phyloP scores from a whole-genome alignment of 2,888 invertebrate genomes.

The Ecliptopera silaceata region DNA sequence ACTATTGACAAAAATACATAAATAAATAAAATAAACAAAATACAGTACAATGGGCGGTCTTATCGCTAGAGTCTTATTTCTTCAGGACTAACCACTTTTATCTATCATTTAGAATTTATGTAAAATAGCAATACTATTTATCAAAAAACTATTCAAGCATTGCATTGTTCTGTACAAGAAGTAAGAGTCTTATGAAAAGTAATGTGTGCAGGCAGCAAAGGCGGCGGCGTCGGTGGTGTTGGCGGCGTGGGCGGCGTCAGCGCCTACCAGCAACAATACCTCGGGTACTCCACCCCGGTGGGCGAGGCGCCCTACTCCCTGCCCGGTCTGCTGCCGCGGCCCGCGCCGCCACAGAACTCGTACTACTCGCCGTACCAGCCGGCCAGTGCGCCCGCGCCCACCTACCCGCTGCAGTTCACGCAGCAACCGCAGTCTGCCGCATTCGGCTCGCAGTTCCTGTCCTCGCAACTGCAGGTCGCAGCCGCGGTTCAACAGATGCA shows the following conservation, averaged over 20 bases:
- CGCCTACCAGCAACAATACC: slow-evolving; percentile 78
- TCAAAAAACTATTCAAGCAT: too few species aligned
- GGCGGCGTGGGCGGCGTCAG: slow-evolving; percentile 74
- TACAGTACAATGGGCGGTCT: too few species aligned
- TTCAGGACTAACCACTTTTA: too few species aligned
- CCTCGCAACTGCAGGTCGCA: slow-evolving; percentile 74
- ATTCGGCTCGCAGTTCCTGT: slow-evolving; percentile 74
- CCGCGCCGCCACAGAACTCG: slow-evolving; percentile 74
- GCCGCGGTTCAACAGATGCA: slow-evolving; percentile 80
- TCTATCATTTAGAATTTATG: too few species aligned
- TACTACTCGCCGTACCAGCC: slow-evolving; percentile 80
- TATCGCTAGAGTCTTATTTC: too few species aligned
- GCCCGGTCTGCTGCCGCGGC: slow-evolving; percentile 72
- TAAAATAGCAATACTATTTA: too few species aligned
- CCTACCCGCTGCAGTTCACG: slow-evolving; percentile 85
- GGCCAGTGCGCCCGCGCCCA: slow-evolving; percentile 82
- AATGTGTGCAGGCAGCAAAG: slow-evolving; percentile 61
- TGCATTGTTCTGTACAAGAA: too few species aligned
- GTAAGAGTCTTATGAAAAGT: background rate
- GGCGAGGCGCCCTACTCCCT: slow-evolving; percentile 75
- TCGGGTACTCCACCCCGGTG: slow-evolving; percentile 74
- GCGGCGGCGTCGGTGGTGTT: slow-evolving; percentile 66
- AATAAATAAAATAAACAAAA: too few species aligned
- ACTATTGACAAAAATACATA: too few species aligned
- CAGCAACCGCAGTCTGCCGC: slow-evolving; percentile 82